Conservation (phyloP, 2,888 invertebrate genomes). For the Tipula unca region DNA sequence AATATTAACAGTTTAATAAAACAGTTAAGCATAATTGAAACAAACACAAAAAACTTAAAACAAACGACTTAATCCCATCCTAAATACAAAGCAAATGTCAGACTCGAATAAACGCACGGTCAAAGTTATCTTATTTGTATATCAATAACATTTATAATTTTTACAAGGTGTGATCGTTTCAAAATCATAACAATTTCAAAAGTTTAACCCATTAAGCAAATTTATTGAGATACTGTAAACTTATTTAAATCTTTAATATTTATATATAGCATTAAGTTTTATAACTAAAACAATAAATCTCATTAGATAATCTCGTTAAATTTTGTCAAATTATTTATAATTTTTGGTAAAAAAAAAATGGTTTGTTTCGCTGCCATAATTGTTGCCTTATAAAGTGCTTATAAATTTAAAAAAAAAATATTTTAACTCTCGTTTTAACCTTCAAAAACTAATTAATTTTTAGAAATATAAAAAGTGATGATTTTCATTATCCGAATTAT, state of each 20-base stretch:
- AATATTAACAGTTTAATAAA: too few species aligned
- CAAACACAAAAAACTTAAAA: too few species aligned
- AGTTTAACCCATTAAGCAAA: background rate
- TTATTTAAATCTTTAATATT: background rate
- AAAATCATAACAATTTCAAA: background rate
- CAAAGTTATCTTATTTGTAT: background rate
- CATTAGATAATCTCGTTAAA: background rate
- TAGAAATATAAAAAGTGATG: background rate
- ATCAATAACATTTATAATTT: background rate
- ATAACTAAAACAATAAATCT: background rate
- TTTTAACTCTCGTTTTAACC: background rate
- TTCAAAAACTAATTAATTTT: background rate
- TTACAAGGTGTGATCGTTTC: background rate
- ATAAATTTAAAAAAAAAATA: background rate
- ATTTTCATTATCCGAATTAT: background rate
- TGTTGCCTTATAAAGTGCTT: background rate
- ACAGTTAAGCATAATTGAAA: too few species aligned
- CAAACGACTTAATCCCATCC: too few species aligned
- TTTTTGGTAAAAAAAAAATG: background rate
- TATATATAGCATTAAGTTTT: background rate
- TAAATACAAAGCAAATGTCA: background rate
- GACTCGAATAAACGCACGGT: background rate
- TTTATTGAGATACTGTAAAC: background rate
- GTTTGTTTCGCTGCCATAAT: background rate
- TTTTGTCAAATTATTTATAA: background rate